phyloP scores from a whole-genome alignment of 2,113 vertebrate species.

The Steatornis caripensis region DNA sequence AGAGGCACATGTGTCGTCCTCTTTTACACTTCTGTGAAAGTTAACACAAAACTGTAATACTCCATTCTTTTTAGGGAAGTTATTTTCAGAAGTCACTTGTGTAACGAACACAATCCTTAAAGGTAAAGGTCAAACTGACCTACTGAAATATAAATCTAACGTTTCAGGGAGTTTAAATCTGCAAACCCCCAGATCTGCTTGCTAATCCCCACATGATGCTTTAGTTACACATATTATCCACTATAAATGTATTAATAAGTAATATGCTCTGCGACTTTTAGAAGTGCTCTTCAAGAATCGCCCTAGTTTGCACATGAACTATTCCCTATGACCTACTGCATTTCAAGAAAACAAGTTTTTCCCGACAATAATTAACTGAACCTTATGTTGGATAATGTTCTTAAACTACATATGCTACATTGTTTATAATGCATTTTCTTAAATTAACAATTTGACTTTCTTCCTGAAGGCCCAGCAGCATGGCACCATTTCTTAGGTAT shows the following conservation, averaged over 20 bases:
- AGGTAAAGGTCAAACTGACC: neutral
- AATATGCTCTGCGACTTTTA: neutral
- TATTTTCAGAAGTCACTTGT: neutral
- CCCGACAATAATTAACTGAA: neutral
- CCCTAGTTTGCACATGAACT: neutral
- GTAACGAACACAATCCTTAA: neutral
- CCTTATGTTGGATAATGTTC: neutral
- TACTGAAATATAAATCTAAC: neutral
- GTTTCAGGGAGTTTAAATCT: neutral
- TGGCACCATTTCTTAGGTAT: neutral
- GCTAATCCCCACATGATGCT: neutral
- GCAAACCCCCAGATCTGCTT: neutral
- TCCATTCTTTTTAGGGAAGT: neutral
- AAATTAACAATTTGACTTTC: neutral
- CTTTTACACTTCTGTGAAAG: neutral
- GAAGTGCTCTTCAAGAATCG: neutral
- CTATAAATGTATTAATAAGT: neutral
- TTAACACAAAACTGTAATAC: neutral
- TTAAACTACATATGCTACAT: neutral
- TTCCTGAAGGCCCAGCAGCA: neutral
- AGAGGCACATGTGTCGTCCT: rapidly evolving
- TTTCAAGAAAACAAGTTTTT: neutral
- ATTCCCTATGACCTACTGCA: neutral
- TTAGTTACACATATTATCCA: neutral
- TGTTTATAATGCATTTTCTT: neutral